Evolutionary conservation across 2,888 invertebrate genomes (phyloP), one percentile per base, ranked within the genome.

Genomic region (Tiphia femorata): DNA sequence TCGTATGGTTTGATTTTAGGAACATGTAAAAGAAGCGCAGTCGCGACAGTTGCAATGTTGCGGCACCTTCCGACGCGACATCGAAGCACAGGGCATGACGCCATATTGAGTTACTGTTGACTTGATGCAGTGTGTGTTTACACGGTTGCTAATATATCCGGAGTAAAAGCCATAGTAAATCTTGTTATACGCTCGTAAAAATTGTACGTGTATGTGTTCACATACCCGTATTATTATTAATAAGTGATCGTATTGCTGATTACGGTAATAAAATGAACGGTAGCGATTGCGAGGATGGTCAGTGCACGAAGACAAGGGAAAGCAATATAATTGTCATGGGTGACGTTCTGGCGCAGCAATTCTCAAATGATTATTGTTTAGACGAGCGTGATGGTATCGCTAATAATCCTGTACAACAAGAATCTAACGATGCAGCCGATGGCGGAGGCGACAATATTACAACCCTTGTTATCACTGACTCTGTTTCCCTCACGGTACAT

Each of bases 321-420:
- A 70, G 68, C 60, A 67, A 70, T 72, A 72, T 68, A 54, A 70
- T 68, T 70, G 46, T 46, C 41, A 84, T 83, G 82, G 80, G 78
- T 73, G 82, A 84, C 75, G 81, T 81, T 68, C 78, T 83, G 50
- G 76, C 77, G 41, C 80, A 81, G 73, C 56, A 43, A 29, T 43
- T 69, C 50, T 52, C 63, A 43, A 67, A 73, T 42, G 52, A 62
- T 25, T 44, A 41, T 50, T 51, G 61, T 12, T 20, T 30, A 38
- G 55, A 49, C 7, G 63, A 27, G 10, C 50, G 49, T 52, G 25
- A 47, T 23, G 38, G 27, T 21, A 47, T 16, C 4, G 56, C 58
- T 14, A 50, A 23, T 43, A 48, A 43, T 42, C 16, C 38, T 16
- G 17, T 41, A 37, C 51, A 42, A 30, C 60, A 68, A 44, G 64